phyloP scores from a whole-genome alignment of 1,140 invertebrate genomes.

The Dendrolimus kikuchii region DNA sequence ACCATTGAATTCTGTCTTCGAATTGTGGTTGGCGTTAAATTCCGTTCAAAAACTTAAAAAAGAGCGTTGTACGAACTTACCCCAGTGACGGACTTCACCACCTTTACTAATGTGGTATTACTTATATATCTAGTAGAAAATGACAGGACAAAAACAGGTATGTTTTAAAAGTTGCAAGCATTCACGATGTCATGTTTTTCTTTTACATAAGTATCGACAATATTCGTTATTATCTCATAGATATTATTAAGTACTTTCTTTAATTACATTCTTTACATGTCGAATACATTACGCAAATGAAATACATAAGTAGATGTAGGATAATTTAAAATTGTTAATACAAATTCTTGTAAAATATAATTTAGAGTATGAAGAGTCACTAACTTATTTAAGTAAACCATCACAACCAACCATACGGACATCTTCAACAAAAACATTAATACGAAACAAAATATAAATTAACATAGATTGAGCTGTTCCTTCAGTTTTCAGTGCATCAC shows the following conservation, averaged over 20 bases:
- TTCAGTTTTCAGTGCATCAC: slow-evolving; percentile 37
- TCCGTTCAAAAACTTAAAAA: no score
- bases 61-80: no score
- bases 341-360: slow-evolving; percentile 42
- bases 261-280: slow-evolving; percentile 13
- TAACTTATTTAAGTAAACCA: slow-evolving; percentile 71
- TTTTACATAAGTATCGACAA: slow-evolving; percentile 21
- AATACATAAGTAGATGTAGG: slow-evolving; percentile 9
- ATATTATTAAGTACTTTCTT: slow-evolving; percentile 9
- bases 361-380: slow-evolving; percentile 48
- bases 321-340: slow-evolving; percentile 41
- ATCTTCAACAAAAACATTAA: slow-evolving; percentile 55
- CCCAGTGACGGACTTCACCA: no score
- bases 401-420: slow-evolving; percentile 71
- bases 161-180: slow-evolving; percentile 48
- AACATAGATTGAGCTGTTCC: slow-evolving; percentile 45
- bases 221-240: not conserved
- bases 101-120: no score
- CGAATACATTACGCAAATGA: slow-evolving; percentile 10
- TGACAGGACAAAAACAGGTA: slow-evolving; percentile 37
- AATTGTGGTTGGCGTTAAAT: no score
- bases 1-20: no score
- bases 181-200: slow-evolving; percentile 21
- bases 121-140: slow-evolving; percentile 20
- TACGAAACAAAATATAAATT: slow-evolving; percentile 45